phyloP scores from a whole-genome alignment of 2,797 vertebrate species.

The Anguilla marmorata region DNA sequence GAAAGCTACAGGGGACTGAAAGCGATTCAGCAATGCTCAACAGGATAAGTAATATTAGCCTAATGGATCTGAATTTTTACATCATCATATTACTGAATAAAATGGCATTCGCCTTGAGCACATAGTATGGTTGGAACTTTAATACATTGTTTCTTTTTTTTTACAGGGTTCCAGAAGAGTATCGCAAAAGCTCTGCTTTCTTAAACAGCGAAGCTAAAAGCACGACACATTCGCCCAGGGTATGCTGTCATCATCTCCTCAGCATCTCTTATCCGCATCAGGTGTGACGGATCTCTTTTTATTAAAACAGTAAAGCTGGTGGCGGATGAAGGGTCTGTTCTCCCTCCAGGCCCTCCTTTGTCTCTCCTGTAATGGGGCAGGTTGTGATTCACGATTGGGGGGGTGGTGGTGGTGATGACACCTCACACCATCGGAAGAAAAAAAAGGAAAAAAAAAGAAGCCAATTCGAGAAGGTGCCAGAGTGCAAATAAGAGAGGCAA shows the following conservation, averaged over 20 bases:
- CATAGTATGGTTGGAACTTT: neutral
- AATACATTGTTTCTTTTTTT: neutral
- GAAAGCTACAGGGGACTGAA: neutral
- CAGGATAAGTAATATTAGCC: neutral
- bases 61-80: neutral
- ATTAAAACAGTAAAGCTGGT: neutral
- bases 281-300: constrained; percentile 7
- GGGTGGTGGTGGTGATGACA: neutral
- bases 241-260: neutral
- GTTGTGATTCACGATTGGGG: neutral
- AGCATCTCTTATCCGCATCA: neutral
- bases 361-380: neutral
- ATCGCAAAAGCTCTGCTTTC: no score
- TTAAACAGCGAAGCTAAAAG: neutral
- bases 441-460: neutral
- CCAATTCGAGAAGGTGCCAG: neutral
- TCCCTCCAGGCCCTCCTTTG: neutral
- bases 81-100: constrained; percentile 7
- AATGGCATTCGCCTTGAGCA: neutral
- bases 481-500: neutral
- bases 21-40: neutral
- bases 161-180: no score
- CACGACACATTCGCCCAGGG: neutral
- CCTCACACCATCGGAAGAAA: neutral
- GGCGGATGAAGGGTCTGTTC: neutral